Base-by-base conservation (phyloP, 37 sponge, comb jelly and placozoan species). In the Dysidea cf. avara region DNA sequence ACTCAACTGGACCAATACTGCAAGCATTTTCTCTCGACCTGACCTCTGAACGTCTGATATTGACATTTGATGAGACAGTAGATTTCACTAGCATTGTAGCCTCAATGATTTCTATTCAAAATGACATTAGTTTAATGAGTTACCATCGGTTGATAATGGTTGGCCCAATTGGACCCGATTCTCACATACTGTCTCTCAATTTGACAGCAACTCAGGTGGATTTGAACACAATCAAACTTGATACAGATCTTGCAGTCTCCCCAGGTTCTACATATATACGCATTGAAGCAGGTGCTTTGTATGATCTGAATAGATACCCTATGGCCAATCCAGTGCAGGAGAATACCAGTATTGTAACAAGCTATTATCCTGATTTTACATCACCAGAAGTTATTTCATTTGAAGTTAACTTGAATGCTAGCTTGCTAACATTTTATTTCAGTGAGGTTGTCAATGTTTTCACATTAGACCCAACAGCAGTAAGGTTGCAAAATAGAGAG, bases 41-140 rank as follows among this genome's bases (percentile, higher is more conserved):
- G 31, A 90, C 91, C 12, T 68, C 81, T 21, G 84, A 87, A 49
- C 20, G 33, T 12, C 65, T 94, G 0, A 66, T 59, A 7, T 79
- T 94, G 17, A 80, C 84, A 14, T 94, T 94, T 77, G 95, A 94
- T 76, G 95, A 94, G 69, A 94, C 91, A 21, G 83, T 87, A 16
- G 70, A 93, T 39, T 77, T 93, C 36, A 18, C 35, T 7, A 67
- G 87, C 9, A 43, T 86, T 3, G 30, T 30, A 18, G 52, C 87
- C 20, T 25, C 40, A 7, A 57, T 66, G 39, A 56, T 92, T 26
- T 53, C 67, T 11, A 29, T 92, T 6, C 82, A 81, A 39, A 68
- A 64, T 21, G 4, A 20, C 6, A 13, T 28, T 1, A 60, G 25
- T 29, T 7, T 16, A 20, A 69, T 69, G 7, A 37, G 26, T 2